Evolutionary conservation across 2,113 vertebrate species (phyloP).

Genomic region (Apaloderma vittatum): DNA sequence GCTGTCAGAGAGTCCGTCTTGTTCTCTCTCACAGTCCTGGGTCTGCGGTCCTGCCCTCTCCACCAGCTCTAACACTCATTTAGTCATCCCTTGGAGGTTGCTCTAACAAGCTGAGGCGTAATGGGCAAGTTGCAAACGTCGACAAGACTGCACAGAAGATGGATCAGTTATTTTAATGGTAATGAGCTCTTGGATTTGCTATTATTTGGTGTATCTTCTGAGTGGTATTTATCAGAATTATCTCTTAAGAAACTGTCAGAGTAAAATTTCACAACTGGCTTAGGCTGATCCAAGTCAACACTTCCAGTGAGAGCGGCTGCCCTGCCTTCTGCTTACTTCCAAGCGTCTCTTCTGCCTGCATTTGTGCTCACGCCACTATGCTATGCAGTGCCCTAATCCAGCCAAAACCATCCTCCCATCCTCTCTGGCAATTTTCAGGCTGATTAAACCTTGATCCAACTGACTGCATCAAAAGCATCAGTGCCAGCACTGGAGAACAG

Average conservation of each 20-base stretch:
- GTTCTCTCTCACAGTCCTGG: rapidly evolving
- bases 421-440: background rate
- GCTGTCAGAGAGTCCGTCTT: background rate
- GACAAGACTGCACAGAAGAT: background rate
- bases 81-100: background rate
- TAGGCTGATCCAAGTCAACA: background rate
- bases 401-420: background rate
- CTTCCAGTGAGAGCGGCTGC: background rate
- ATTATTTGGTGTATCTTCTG: background rate
- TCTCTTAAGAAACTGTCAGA: background rate
- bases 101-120: background rate
- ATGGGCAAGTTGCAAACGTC: background rate
- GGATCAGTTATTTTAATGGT: background rate
- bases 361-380: background rate
- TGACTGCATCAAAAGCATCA: background rate
- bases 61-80: background rate
- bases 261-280: background rate
- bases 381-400: background rate
- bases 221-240: background rate
- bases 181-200: background rate
- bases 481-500: background rate
- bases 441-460: background rate
- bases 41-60: background rate
- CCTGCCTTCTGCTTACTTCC: background rate
- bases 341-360: background rate